A percentile compares a stretch with the other conserved stretches of the same genome.
Evolutionary conservation across 2,113 vertebrate genomes (phyloP).

Genomic region (Pheucticus melanocephalus): DNA sequence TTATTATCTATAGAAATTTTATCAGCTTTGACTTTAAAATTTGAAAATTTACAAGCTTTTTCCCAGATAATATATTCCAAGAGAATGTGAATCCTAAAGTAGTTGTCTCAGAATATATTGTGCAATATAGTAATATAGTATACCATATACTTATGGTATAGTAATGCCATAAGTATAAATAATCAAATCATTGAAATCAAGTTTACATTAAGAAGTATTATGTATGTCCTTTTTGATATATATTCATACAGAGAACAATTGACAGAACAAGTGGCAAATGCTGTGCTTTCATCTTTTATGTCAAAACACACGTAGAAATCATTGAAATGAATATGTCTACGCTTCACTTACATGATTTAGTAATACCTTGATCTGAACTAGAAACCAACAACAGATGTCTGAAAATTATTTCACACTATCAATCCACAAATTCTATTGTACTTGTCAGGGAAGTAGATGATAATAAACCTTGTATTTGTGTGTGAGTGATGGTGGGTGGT

Average conservation of each 20-base stretch:
- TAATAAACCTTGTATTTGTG: neutral
- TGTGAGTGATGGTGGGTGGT: fast-evolving
- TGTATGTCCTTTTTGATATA: neutral
- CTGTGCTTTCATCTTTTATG: neutral
- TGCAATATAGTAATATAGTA: neutral
- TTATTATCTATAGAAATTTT: neutral
- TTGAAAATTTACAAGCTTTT: neutral
- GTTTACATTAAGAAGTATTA: neutral
- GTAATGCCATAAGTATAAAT: neutral
- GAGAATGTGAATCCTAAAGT: neutral
- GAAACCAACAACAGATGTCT: neutral
- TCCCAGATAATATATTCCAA: neutral
- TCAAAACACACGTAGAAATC: neutral
- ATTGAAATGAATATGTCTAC: neutral
- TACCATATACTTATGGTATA: no score
- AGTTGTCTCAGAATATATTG: neutral
- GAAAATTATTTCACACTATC: neutral
- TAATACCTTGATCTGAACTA: neutral
- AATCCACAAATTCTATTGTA: neutral
- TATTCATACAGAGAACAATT: neutral
- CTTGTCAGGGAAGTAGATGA: neutral
- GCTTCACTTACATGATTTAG: neutral
- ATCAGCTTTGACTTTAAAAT: neutral
- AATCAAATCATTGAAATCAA: neutral
- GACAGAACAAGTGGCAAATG: neutral